These are phyloP conservation scores for Trichacis sp. DNA, from an alignment of 2,888 invertebrate species.

Conservation along the genomic window DNA sequence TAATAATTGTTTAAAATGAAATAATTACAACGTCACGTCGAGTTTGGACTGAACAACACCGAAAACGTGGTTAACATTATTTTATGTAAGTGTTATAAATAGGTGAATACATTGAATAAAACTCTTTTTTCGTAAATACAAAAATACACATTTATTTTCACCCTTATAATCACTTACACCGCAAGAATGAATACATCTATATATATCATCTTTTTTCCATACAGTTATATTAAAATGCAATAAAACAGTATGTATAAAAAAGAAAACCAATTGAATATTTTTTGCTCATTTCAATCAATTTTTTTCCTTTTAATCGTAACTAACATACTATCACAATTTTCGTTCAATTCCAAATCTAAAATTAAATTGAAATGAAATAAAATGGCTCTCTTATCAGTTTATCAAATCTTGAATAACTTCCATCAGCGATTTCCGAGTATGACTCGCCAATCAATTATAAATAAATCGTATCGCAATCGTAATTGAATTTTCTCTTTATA, in stretches of 20 bases:
- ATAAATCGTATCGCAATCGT: conserved; percentile 27
- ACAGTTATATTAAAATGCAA: conserved; percentile 44
- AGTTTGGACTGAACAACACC: background rate
- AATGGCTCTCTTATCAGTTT: no score
- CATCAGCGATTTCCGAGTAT: no score
- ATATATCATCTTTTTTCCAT: conserved; percentile 26
- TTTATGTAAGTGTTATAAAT: conserved; percentile 21
- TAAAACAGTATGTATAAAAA: conserved; percentile 29
- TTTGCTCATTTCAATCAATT: background rate
- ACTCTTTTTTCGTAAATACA: conserved; percentile 57
- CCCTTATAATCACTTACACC: conserved; percentile 51
- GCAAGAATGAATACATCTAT: conserved; percentile 42
- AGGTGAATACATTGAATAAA: conserved; percentile 36
- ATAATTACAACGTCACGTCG: background rate
- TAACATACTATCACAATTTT: no score
- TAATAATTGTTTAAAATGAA: background rate
- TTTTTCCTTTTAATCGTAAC: conserved; percentile 2
- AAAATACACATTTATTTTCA: conserved; percentile 64
- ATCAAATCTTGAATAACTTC: no score
- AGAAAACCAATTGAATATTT: conserved; percentile 17
- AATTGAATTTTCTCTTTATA: conserved; percentile 25
- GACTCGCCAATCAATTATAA: conserved; percentile 26
- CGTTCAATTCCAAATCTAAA: no score
- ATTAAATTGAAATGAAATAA: conserved; percentile 23
- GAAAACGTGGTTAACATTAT: conserved; percentile 14